Evolutionary conservation across 1,140 invertebrate species (phyloP), one percentile per base, ranked within the genome.

Genomic region (Papilio aristodemus): DNA sequence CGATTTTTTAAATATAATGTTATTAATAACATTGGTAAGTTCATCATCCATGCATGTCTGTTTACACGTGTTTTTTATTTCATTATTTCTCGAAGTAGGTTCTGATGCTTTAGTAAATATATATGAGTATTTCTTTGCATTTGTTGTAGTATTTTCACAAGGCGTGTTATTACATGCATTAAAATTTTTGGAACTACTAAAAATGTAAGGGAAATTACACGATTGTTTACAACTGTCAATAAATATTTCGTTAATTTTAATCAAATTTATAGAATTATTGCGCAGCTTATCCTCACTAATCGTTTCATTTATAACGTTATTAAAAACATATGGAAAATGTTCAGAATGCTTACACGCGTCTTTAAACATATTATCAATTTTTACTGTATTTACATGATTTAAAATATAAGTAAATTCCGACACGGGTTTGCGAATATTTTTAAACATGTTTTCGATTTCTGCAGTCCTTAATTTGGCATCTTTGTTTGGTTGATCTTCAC

Each of bases 361-460:
- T 43, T 64, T 64, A 64, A 43, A 25, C 17, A 43, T 27, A 43
- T 64, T 38, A 14, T 38, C 59, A 10, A 62, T 62, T 62, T 62
- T 62, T 17, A 62, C 36, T 19, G 14, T 38, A 37, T 62, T 62
- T 19, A 62, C 27, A 62, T 62, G 36, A 17, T 39, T 62, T 17
- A 62, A 62, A 13, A 62, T 38, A 39, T 64, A 64, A 41, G 62
- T n/a, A 27, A 66, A 50, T 9, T 66, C 63, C 2, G n/a, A 17
- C 36, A 17, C 13, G 9, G 41, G 39, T 50, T 66, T 66, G 27
- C 9, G 43, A 11, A 43, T 22, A 66, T 50, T 46, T 32, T 66
- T 66, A 66, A 46, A 66, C 41, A 66, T 50, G 6, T 41, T 63
- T 41, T 39, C 60, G 25, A 63, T 63, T 43, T 63, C 58, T 32